Base-by-base conservation (phyloP, 2,888 invertebrate species). In the Eurytoma californica region DNA sequence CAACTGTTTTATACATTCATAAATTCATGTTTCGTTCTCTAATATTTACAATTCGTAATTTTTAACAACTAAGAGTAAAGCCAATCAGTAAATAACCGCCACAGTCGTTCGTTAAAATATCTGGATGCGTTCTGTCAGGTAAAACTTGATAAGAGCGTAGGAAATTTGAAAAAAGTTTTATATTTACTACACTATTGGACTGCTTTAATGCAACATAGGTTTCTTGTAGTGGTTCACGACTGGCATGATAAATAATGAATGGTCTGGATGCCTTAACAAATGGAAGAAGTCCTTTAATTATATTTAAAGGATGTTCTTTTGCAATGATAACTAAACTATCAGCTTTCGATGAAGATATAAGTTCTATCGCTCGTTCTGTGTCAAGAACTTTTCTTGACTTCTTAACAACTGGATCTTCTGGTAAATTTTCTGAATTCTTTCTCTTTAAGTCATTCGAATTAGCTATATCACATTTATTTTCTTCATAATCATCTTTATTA, bases 81-180 rank as follows among this genome's bases (percentile, higher is more conserved):
- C 95, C 98, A 82, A 95, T 94, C 83, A 99, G 91, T 81, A 99
- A 91, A 91, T 95, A 98, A 0, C 99, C 99, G 86, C 98, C 96
- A 79, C 94, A 94, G 65, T 94, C 95, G 88, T 94, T 95, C 95
- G 98, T 98, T 85, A 94, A 94, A 53, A 98, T 97, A 88, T 96
- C 95, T 1, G 99, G 99, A 92, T 99, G 99, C 20, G 98, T 98
- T 89, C 99, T 93, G 83, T 96, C 95, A 2, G 95, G 94, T 82
- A 97, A 91, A 49, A 97, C 94, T 93, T 98, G 98, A 92, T 97
- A 97, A 84, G 94, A 94, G 83, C 98, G 93, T 90, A 97, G 91
- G 94, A 98, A 98, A 86, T 95, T 97, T 84, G 95, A 96, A 58
- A 94, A 94, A 13, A 99, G 90, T 88, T 94, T 94, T 58, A 98